phyloP scores from a whole-genome alignment of 2,888 invertebrate genomes.

The Hirtodrosophila duncani region DNA sequence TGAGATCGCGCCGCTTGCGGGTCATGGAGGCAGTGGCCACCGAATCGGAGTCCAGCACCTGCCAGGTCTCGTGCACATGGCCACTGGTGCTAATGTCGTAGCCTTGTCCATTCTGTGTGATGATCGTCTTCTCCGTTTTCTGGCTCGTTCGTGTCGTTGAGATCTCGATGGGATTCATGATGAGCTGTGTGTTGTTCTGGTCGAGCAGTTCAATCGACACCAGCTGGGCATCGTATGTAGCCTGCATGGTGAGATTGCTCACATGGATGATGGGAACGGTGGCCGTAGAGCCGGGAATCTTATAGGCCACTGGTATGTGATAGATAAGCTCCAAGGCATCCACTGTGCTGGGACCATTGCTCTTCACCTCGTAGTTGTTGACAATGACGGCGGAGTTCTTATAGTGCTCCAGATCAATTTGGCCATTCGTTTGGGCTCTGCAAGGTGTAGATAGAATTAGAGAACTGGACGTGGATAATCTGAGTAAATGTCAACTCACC shows the following conservation, averaged over 20 bases:
- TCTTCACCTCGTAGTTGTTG: slow-evolving; percentile 77
- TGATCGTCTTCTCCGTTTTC: slow-evolving; percentile 23
- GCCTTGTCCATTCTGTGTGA: slow-evolving; percentile 36
- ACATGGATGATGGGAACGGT: slow-evolving; percentile 74
- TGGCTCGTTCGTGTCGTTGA: slow-evolving; percentile 35
- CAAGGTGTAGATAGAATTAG: slow-evolving; percentile 3
- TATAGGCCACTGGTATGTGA: slow-evolving; percentile 75
- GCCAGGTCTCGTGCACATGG: slow-evolving; percentile 43
- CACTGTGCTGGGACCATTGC: slow-evolving; percentile 77
- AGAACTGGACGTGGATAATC: no score
- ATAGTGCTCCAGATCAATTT: slow-evolving; percentile 74
- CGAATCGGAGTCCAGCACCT: slow-evolving; percentile 42
- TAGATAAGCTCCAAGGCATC: slow-evolving; percentile 72
- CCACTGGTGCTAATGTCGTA: slow-evolving; percentile 57
- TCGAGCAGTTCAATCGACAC: slow-evolving; percentile 70
- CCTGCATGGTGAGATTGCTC: slow-evolving; percentile 74
- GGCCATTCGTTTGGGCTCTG: slow-evolving; percentile 69
- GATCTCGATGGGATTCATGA: slow-evolving; percentile 71
- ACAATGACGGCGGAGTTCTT: slow-evolving; percentile 67
- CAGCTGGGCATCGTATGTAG: slow-evolving; percentile 72
- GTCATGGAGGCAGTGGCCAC: slow-evolving; percentile 60
- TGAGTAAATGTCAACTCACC: slow-evolving; percentile 70
- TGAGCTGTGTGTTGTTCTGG: slow-evolving; percentile 72
- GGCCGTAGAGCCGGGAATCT: slow-evolving; percentile 61
- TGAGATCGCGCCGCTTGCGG: slow-evolving; percentile 62